Evolutionary conservation across 2,888 invertebrate species (phyloP), one percentile per base, ranked within the genome.

Genomic region (Itoplectis maculator): DNA sequence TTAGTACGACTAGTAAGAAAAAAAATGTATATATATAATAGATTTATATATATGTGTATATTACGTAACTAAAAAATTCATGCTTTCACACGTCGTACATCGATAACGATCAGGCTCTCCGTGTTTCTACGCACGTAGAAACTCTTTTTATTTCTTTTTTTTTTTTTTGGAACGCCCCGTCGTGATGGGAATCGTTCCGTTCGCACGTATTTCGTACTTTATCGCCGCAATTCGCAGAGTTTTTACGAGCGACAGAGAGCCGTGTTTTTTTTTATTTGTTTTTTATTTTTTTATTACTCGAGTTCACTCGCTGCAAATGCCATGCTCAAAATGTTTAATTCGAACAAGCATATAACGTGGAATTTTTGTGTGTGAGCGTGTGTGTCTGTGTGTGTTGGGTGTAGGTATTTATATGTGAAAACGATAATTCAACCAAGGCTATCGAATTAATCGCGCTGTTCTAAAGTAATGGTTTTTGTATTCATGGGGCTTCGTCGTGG

Each of bases 241-340:
- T 79, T 82, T 56, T 82, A 82, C 82, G 82, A 79, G 79, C 79
- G 75, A 72, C 35, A 68, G 59, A 65, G 47, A 59, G 51, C 72
- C 61, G 51, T 70, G 59, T 1, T 72, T 68, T 73, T 63, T 61
- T 29, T n/a, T n/a, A n/a, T n/a, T n/a, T n/a, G n/a, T 66, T 66
- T 23, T 29, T 15, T 65, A 9, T 54, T 63, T 20, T 40, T 11
- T 40, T 70, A 70, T 18, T 61, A 72, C 47, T 81, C 61, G 15
- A 63, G 61, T 73, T 78, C 76, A 84, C 90, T 81, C 85, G 88
- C 87, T 89, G 89, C 87, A 88, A 90, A 89, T 91, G 89, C 88
- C 91, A 91, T 91, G 91, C 91, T 89, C 82, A 88, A 89, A 88
- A 89, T 86, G 82, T 87, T 86, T 87, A 86, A 83, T 88, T 85